Base-by-base conservation (phyloP, 2,888 invertebrate genomes). In the Drosophila cracens region DNA sequence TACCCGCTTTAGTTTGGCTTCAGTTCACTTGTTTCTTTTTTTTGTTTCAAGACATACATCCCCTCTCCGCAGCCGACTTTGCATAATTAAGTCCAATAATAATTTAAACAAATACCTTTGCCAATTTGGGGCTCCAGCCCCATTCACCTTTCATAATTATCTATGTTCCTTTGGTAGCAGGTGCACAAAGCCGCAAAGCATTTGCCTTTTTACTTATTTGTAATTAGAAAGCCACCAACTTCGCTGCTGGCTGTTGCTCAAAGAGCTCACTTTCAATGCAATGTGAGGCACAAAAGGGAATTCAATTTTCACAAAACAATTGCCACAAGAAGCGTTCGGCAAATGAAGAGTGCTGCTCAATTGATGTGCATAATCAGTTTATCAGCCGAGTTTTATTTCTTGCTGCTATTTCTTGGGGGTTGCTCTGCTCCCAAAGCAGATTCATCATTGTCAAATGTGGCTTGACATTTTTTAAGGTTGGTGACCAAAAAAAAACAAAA, bases 351-450 rank as follows among this genome's bases (percentile, higher is more conserved):
- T 75, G 73, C 70, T 64, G 77, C 86, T 80, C 85, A 89, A 87
- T 89, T 88, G 88, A 88, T 88, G 87, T 88, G 74, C 87, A 79
- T 89, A 89, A 89, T 90, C 88, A 89, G 90, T 90, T 89, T 90
- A 88, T 83, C 79, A 71, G 66, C 74, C 61, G 82, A 73, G 72
- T 60, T 82, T 66, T 59, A 51, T 51, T 61, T 11, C 33, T 33
- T 33, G 10, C 49, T 16, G 21, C 11, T n/a, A 49, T 51, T 56
- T 18, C 27, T 51, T 31, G 61, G 54, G 82, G 86, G 79, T 81
- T 72, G 76, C 59, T 88, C 34, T 58, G 46, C 18, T 40, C 54
- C 27, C 77, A 34, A 31, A 74, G 81, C 66, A 82, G 76, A 88
- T 88, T 88, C 90, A 88, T 88, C 87, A 89, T 89, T 88, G 87